Evolutionary conservation across 2,888 invertebrate genomes (phyloP).

Genomic region (Apotomis betuletana): DNA sequence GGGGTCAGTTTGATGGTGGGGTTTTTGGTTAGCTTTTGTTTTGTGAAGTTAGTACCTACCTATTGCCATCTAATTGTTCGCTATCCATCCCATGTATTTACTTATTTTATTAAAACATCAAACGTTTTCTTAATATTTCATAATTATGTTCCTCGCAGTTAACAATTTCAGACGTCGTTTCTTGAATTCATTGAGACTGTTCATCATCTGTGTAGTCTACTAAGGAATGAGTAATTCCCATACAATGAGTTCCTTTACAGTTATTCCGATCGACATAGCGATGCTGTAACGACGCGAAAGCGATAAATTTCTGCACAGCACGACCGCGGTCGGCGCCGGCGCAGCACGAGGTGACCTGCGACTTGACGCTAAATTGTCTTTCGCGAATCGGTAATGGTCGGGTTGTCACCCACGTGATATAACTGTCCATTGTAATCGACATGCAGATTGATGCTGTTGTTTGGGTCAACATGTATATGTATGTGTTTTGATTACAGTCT

Average conservation of each 20-base stretch:
- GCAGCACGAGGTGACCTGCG: constrained; percentile 39
- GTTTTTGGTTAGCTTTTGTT: no score
- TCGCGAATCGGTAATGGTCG: constrained; percentile 69
- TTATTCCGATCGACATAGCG: constrained; percentile 36
- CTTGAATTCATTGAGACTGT: no score
- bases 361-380: constrained; percentile 60
- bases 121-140: no score
- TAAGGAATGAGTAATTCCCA: not conserved
- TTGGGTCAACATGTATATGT: not conserved
- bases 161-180: no score
- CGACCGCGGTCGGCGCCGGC: constrained; percentile 32
- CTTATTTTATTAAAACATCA: no score
- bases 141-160: no score
- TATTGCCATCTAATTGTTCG: no score
- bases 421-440: constrained; percentile 43
- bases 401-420: constrained; percentile 49
- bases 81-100: no score
- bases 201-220: no score
- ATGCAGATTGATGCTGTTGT: constrained; percentile 38
- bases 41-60: no score
- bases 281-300: constrained; percentile 30
- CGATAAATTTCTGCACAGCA: constrained; percentile 45
- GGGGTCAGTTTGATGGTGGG: no score
- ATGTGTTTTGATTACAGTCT: constrained; percentile 11
- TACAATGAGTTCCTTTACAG: constrained; percentile 30